Evolutionary conservation across 2,113 vertebrate species (phyloP).

Genomic region (Pteronura brasiliensis): DNA sequence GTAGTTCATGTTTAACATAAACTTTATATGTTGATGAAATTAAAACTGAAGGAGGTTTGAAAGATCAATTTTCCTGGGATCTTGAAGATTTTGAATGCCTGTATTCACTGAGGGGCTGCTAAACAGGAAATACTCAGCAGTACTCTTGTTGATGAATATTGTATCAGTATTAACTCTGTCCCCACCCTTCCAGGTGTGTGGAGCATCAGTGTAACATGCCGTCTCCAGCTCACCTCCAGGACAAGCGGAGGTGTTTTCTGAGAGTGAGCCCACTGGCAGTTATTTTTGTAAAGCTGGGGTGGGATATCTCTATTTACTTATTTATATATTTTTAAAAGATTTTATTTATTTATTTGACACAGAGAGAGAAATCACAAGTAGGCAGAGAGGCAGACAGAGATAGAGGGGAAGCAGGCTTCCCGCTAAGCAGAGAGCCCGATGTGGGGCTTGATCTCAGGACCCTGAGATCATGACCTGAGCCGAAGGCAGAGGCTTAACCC

Average conservation of each 20-base stretch:
- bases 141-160: rapidly evolving
- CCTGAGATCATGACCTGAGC: too few relatives aligned
- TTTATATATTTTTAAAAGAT: too few relatives aligned
- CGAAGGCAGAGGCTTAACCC: too few relatives aligned
- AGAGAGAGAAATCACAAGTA: too few relatives aligned
- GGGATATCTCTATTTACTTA: background rate
- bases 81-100: background rate
- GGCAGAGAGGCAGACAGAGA: too few relatives aligned
- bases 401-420: too few relatives aligned
- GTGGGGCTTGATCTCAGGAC: too few relatives aligned
- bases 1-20: background rate
- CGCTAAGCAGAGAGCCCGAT: too few relatives aligned
- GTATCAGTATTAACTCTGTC: background rate
- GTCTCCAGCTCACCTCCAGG: rapidly evolving
- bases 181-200: background rate
- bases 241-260: background rate
- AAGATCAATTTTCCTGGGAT: background rate
- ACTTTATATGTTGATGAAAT: background rate
- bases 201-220: background rate
- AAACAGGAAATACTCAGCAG: background rate
- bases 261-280: background rate
- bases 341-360: too few relatives aligned
- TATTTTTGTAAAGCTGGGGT: background rate
- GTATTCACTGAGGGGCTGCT: background rate
- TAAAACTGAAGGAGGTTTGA: background rate